These are phyloP conservation scores for Oreocharis arfaki DNA, from an alignment of 2,113 vertebrate genomes.

Conservation along the genomic window DNA sequence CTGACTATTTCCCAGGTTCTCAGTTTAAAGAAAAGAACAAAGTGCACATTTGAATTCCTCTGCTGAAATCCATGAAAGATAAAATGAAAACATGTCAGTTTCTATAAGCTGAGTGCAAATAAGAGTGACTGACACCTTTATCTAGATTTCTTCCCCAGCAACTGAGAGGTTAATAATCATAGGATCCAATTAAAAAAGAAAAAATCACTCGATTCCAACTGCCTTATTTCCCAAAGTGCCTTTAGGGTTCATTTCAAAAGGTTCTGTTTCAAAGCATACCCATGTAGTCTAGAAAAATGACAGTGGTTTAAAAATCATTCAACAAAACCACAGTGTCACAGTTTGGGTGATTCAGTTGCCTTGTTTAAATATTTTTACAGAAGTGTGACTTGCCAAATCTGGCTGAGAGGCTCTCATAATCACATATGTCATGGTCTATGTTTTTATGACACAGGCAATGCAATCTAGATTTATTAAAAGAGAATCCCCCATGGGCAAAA, in stretches of 20 bases:
- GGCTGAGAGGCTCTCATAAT: background rate
- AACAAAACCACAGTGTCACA: background rate
- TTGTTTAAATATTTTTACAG: background rate
- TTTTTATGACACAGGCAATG: background rate
- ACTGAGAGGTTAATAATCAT: background rate
- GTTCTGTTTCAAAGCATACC: background rate
- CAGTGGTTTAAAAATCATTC: background rate
- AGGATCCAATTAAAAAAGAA: background rate
- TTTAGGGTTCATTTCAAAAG: background rate
- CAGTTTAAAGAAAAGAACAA: background rate
- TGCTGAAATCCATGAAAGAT: background rate
- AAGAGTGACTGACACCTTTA: background rate
- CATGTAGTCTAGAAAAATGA: background rate
- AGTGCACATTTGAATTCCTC: background rate
- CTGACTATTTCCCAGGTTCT: background rate
- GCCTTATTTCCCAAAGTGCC: background rate
- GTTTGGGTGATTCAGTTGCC: background rate
- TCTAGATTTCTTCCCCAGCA: background rate
- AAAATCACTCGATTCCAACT: background rate
- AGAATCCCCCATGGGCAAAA: background rate
- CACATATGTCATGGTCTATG: accelerated
- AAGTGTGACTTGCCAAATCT: background rate
- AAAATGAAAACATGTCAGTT: background rate
- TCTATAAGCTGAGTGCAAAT: background rate
- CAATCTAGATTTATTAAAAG: background rate